Percentiles rank a stretch among this genome's conserved stretches.
These are phyloP conservation scores for Aproaerema taeniolella DNA, from an alignment of 2,888 invertebrate genomes.

Conservation along the genomic window DNA sequence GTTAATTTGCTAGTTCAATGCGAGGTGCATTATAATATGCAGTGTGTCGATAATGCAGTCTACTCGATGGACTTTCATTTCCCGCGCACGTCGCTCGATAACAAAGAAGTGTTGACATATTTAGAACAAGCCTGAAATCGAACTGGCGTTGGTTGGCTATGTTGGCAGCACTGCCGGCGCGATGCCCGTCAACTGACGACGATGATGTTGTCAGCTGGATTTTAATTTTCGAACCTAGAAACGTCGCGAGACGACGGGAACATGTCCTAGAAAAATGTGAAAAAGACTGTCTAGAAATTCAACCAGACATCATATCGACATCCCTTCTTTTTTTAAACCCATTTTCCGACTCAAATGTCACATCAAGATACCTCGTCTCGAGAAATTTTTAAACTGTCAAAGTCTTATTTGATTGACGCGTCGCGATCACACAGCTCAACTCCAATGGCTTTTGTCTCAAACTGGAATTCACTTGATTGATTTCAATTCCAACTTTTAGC, in stretches of 20 bases:
- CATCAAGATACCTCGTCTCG: no score
- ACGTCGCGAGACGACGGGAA: no score
- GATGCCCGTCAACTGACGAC: conserved; percentile 54
- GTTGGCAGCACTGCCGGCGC: conserved; percentile 65
- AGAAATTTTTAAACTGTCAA: conserved; percentile 51
- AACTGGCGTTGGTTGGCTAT: conserved; percentile 39
- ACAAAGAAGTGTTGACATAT: conserved; percentile 76
- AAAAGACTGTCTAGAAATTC: no score
- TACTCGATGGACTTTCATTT: conserved; percentile 73
- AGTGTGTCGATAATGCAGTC: conserved; percentile 58
- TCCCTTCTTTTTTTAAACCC: no score
- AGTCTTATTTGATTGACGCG: conserved; percentile 56
- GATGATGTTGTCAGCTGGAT: no score
- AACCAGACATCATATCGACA: no score
- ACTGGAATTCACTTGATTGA: conserved; percentile 52
- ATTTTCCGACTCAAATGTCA: no score
- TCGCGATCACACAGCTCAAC: no score
- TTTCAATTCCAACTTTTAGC: conserved; percentile 44
- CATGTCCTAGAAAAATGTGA: no score
- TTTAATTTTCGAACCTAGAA: conserved; percentile 75
- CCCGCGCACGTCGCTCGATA: conserved; percentile 68
- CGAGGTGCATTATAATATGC: conserved; percentile 51
- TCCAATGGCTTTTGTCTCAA: conserved; percentile 32
- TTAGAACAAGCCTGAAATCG: conserved; percentile 78
- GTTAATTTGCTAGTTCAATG: conserved; percentile 37